Evolutionary conservation across 2,888 invertebrate species (phyloP), one percentile per base, ranked within the genome.

Genomic region (Asteroscopus sphinx): DNA sequence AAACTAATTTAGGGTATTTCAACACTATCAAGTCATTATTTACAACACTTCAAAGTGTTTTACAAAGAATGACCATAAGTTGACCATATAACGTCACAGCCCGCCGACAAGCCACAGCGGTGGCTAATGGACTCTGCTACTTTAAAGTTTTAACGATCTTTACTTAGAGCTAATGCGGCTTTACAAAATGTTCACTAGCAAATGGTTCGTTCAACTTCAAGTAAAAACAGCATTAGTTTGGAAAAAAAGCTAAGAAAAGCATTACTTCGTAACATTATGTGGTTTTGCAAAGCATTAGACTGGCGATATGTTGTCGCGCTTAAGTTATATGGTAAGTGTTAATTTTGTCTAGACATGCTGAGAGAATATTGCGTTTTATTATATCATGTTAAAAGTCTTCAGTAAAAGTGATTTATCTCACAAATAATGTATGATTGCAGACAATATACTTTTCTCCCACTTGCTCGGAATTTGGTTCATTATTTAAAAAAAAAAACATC

Each of bases 111-210:
- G 64, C 59, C 49, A 74, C 62, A 42, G 48, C 49, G 54, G 60
- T 49, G 68, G 82, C 87, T 92, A 92, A 92, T 92, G 92, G 90
- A 91, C 86, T 87, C 66, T 83, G 85, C 90, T 85, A 89, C 90
- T 91, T 87, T 79, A 82, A 86, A 91, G 85, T 90, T 91, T 90
- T 91, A 92, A 91, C 90, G 90, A 89, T 89, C 86, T 87, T 89
- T 86, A 85, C 88, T 87, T 79, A 84, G 75, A 82, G 86, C 86
- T 90, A 89, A 90, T 89, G 86, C 85, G 82, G 84, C 84, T 80
- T 86, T 81, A 85, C 83, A 87, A 81, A 87, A 89, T 68, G 68
- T 81, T 77, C 69, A 75, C 79, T 77, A 74, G 84, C 77, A 82
- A 89, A 88, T 85, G 85, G 81, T 80, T 75, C 68, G 74, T 81